Conservation (phyloP, 2,113 vertebrate species). For the Pollachius pollachius region DNA sequence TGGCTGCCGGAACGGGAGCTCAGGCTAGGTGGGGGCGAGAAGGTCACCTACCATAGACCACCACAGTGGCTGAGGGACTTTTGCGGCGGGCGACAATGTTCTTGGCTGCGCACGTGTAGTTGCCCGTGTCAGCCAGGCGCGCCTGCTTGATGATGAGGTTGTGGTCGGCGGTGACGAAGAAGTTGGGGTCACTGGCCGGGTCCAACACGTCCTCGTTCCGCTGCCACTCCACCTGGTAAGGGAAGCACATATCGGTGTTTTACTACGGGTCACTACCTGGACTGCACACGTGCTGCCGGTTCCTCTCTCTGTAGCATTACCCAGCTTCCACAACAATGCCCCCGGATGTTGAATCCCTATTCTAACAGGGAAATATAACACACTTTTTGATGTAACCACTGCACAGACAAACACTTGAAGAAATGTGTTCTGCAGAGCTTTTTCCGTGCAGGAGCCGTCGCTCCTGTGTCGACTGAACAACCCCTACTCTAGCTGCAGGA, state of each 20-base stretch:
- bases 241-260: too few relatives aligned
- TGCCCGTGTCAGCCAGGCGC: slow-evolving; percentile 91
- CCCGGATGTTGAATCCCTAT: slow-evolving; percentile 42
- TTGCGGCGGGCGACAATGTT: slow-evolving; percentile 95
- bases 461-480: too few relatives aligned
- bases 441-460: too few relatives aligned
- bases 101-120: slow-evolving; percentile 98
- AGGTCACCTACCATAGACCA: slow-evolving; percentile 84
- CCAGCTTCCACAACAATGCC: slow-evolving; percentile 9
- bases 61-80: slow-evolving; percentile 86
- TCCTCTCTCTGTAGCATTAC: too few relatives aligned
- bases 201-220: slow-evolving; percentile 91
- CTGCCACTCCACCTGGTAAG: slow-evolving; percentile 92
- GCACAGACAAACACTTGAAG: too few relatives aligned
- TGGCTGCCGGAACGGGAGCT: slow-evolving; percentile 3
- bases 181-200: slow-evolving; percentile 85
- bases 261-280: too few relatives aligned
- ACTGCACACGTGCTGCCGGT: too few relatives aligned
- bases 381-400: too few relatives aligned
- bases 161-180: slow-evolving; percentile 89
- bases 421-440: too few relatives aligned
- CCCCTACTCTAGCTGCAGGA: too few relatives aligned
- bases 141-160: slow-evolving; percentile 94
- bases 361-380: not conserved
- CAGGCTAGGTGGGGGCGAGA: slow-evolving; percentile 33